These are phyloP conservation scores for Nowickia ferox DNA, from an alignment of 2,888 invertebrate genomes.

Conservation along the genomic window DNA sequence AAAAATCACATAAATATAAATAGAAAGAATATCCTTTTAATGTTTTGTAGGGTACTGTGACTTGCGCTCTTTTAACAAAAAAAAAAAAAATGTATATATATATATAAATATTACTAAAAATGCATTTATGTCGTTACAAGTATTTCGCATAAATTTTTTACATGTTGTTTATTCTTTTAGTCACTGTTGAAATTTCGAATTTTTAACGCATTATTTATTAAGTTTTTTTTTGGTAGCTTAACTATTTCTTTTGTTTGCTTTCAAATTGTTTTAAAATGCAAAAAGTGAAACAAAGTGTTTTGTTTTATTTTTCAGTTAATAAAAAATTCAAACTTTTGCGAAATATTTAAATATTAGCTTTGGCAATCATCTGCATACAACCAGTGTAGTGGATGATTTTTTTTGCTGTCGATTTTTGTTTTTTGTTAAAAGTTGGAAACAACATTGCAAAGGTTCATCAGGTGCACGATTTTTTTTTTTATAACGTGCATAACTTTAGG, in stretches of 20 bases:
- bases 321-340: slow-evolving; percentile 50
- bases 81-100: too few relatives aligned
- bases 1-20: too few relatives aligned
- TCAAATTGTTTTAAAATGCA: slow-evolving; percentile 35
- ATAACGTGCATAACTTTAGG: slow-evolving; percentile 50
- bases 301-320: slow-evolving; percentile 31
- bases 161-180: slow-evolving; percentile 46
- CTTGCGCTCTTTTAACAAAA: too few relatives aligned
- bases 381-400: slow-evolving; percentile 32
- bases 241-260: slow-evolving; percentile 44
- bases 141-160: neutral
- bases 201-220: slow-evolving; percentile 64
- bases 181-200: slow-evolving; percentile 57
- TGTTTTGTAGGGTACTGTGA: too few relatives aligned
- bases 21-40: too few relatives aligned
- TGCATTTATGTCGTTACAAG: slow-evolving; percentile 4
- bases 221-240: slow-evolving; percentile 27
- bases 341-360: slow-evolving; percentile 56
- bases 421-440: slow-evolving; percentile 9
- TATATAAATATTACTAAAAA: too few relatives aligned
- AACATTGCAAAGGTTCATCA: slow-evolving; percentile 45
- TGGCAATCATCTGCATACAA: slow-evolving; percentile 18
- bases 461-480: slow-evolving; percentile 40
- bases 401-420: neutral
- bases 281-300: slow-evolving; percentile 25